Evolutionary conservation across 2,888 invertebrate genomes (phyloP), one percentile per base, ranked within the genome.

Genomic region (Zaprionus obscuricornis): DNA sequence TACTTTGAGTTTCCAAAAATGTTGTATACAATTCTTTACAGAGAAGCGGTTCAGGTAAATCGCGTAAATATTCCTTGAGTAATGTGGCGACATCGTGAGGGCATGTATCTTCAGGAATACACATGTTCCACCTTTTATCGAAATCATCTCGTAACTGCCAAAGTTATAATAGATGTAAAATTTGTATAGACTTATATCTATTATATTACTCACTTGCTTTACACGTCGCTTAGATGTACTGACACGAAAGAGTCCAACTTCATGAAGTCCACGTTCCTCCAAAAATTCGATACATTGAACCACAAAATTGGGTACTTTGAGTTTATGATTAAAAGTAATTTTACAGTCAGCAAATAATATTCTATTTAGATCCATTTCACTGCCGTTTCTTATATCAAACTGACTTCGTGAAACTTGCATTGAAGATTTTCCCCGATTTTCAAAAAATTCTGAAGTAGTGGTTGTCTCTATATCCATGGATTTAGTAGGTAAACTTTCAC

Each of bases 71-170:
- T 91, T 98, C 98, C 89, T 98, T 98, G 22, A 98, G 92, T 29
- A 98, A 92, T 0, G 97, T 96, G 5, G 97, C 98, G 52, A 98
- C 96, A 88, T 98, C 98, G 90, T 98, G 97, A 0, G 97, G 97
- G 90, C 96, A 96, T 78, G 95, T 95, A 36, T 71, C 55, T 8
- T 96, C 95, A 6, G 94, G 92, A 76, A 97, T 91, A 16, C 45
- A 27, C 56, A 93, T 92, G 8, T 93, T 92, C 77, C 93, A 93
- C 11, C 96, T 96, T 64, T 94, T 93, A 91, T 98, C 97, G 91
- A 98, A 97, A 66, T 96, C 96, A 88, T 98, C 97, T 36, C 97
- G 92, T 67, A 98, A 91, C 96, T 97, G 90, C 29, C 91, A 2
- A 42, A 13, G 16, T 17, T 33, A 26, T 11, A 20, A 18, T 11